phyloP scores from a whole-genome alignment of 2,888 invertebrate species.

The Teleiodes luculella region DNA sequence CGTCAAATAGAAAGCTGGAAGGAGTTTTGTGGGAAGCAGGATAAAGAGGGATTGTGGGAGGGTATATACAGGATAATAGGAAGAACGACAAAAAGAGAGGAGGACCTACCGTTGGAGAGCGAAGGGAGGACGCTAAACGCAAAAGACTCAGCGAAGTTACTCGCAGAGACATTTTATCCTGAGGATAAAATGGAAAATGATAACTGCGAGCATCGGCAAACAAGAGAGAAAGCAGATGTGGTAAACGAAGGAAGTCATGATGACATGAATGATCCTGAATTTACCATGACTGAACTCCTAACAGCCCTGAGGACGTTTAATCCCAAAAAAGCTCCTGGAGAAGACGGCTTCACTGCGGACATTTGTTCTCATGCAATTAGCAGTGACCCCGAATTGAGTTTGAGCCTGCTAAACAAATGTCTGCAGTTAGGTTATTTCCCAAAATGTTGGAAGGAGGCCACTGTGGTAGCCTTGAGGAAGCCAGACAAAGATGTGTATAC shows the following conservation, averaged over 20 bases:
- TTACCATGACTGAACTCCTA: slow-evolving; percentile 18
- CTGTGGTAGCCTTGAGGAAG: slow-evolving; percentile 22
- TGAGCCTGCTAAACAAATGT: slow-evolving; percentile 11
- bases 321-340: slow-evolving; percentile 27
- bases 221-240: neutral
- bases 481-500: slow-evolving; percentile 13
- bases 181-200: neutral
- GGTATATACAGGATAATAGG: neutral
- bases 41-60: no score
- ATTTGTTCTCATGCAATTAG: neutral
- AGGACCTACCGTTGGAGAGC: neutral
- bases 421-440: slow-evolving; percentile 23
- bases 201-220: neutral
- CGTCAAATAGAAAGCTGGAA: neutral
- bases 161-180: slow-evolving; percentile 2
- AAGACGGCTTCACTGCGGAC: slow-evolving; percentile 20
- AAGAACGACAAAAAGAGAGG: neutral
- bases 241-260: neutral
- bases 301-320: slow-evolving; percentile 17
- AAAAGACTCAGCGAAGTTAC: neutral
- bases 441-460: slow-evolving; percentile 22
- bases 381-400: neutral
- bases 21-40: no score
- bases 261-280: slow-evolving; percentile 19
- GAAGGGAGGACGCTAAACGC: neutral